Base-by-base conservation (phyloP, 2,797 vertebrate genomes). In the Gymnothorax javanicus region DNA sequence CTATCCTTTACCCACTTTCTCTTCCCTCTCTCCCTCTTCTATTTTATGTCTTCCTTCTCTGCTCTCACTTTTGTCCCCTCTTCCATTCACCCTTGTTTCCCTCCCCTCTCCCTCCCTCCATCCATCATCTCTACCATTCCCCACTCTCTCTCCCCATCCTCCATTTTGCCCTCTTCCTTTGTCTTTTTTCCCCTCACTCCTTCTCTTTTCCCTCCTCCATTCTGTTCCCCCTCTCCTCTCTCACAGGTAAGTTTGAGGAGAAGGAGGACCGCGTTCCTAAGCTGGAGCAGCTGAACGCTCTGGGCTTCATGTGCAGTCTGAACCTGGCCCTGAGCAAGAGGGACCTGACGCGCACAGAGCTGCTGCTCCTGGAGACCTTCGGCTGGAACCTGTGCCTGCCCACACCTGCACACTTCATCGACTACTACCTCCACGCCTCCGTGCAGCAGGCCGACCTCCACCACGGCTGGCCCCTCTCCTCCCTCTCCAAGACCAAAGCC, bases 371-470 rank as follows among this genome's bases (percentile, higher is more conserved):
- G 88, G 97, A 98, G 93, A 97, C 96, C 17, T 98, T 99, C 33
- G 89, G 93, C 91, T 99, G 97, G 97, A 97, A 98, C 92, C 95
- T 99, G 84, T 98, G 97, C 91, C 95, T 98, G 94, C 98, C 98
- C 88, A 99, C 98, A 0, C 95, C 98, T 0, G 97, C 97, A 56
- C 97, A 98, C 94, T 99, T 98, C 91, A 97, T 98, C 17, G 97
- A 98, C 95, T 98, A 97, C 96, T 99, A 98, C 96, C 98, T 99
- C 94, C 93, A 93, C 17, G 96, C 94, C 84, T 96, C 97, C 0
- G 87, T 97, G 92, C 95, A 96, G 57, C 96, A 97, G 88, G 95
- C 95, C 0, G 98, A 98, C 94, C 95, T 97, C 64, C 96, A 97
- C 95, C 96, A 96, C 0, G 95, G 96, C 92, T 98, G 97, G 97